Evolutionary conservation across 53 echinoderm and acorn worm species (phyloP).

Genomic region (Hippasteria phrygiana): DNA sequence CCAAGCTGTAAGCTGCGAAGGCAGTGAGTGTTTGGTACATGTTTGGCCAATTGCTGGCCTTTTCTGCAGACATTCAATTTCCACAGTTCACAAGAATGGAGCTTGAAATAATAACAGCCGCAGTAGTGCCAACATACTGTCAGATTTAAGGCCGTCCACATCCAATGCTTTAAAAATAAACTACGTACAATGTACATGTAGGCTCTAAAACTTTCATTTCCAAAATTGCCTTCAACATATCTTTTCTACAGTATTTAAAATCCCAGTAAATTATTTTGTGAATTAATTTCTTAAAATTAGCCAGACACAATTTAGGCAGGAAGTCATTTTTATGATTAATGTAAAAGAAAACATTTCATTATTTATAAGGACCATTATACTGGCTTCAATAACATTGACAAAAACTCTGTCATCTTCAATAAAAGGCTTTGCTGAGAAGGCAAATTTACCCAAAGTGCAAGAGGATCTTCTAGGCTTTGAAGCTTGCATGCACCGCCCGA

Average conservation of each 20-base stretch:
- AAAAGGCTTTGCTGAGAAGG: constrained; percentile 13
- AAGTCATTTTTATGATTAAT: background rate
- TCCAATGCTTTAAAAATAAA: background rate
- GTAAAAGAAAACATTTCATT: background rate
- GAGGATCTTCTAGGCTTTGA: constrained; percentile 46
- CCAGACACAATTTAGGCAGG: background rate
- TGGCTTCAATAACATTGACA: background rate
- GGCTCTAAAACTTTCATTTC: background rate
- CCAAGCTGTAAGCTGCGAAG: background rate
- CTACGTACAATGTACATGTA: background rate
- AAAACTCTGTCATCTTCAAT: background rate
- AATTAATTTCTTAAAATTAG: background rate
- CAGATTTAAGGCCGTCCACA: background rate
- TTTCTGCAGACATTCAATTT: constrained; percentile 37
- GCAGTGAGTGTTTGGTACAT: constrained; percentile 21
- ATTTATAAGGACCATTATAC: background rate
- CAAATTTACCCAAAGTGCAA: constrained; percentile 50
- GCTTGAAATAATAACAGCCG: constrained; percentile 25
- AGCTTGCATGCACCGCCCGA: constrained; percentile 13
- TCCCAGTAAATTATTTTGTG: background rate
- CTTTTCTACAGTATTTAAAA: background rate
- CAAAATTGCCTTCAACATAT: background rate
- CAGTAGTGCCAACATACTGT: background rate
- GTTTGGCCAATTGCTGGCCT: background rate
- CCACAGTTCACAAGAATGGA: background rate